Evolutionary conservation across 2,888 invertebrate genomes (phyloP), one percentile per base, ranked within the genome.

Genomic region (Drosophila paramelanica): DNA sequence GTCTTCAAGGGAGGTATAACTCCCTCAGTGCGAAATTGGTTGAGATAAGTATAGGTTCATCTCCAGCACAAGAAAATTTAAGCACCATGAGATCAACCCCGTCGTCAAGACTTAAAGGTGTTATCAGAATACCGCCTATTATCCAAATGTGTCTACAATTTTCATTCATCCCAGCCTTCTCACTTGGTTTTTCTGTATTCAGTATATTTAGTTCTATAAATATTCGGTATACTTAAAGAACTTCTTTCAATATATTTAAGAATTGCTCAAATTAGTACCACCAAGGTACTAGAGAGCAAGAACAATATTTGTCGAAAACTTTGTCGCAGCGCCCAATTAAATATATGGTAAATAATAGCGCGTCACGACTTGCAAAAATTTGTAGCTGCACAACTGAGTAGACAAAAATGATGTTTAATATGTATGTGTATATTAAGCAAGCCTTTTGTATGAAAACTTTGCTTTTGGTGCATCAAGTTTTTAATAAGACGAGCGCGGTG

Each of bases 401-500:
- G 43, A 50, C 43, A 42, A 52, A 46, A 42, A 38, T 14, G 17
- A 59, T 38, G 7, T 17, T 8, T 27, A 17, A 13, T 27, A 45
- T 39, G 14, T 45, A 43, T 46, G 27, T 39, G 38, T 47, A 17
- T 31, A 33, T 43, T 49, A 42, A 45, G 41, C 45, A 60, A 49
- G 45, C 56, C 62, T 60, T 65, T 59, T 70, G 74, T 64, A 72
- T 66, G 65, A 53, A 69, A 67, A 69, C 66, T 61, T 65, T 61
- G 47, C 25, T 10, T 59, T 55, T 17, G 17, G n/a, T 51, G 57
- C 51, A 49, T 3, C 20, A 72, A 67, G 67, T 74, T 78, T 68
- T 71, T 71, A 68, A 78, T 68, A 74, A 77, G 62, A 46, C 31
- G 20, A 33, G 33, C 41, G 33, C 23, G 14, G 36, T 36, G 38